A percentile compares a stretch with the other conserved stretches of the same genome.
These are phyloP conservation scores for Platyscapa corneri DNA, from an alignment of 1,140 invertebrate genomes.

Conservation along the genomic window DNA sequence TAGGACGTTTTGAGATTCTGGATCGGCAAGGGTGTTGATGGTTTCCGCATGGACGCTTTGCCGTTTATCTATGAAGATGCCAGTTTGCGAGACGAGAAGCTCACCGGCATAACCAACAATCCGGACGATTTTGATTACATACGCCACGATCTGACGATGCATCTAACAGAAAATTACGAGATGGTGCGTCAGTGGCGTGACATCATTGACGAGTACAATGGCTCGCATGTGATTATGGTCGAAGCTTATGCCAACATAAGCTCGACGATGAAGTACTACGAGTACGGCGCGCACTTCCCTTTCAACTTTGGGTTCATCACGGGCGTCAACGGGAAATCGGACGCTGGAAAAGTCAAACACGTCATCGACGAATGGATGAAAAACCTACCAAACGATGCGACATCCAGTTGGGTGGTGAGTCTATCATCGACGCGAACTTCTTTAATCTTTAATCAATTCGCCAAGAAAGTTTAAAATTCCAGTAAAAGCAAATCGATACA, in stretches of 20 bases:
- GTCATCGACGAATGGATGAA: constrained; percentile 73
- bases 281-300: constrained; percentile 77
- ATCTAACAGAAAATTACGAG: constrained; percentile 76
- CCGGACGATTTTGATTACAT: constrained; percentile 77
- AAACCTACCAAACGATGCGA: constrained; percentile 68
- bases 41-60: constrained; percentile 84
- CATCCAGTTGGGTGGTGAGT: constrained; percentile 74
- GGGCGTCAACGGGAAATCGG: constrained; percentile 63
- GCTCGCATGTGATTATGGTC: constrained; percentile 79
- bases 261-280: constrained; percentile 79
- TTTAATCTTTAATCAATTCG: too few species aligned
- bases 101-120: constrained; percentile 59
- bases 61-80: constrained; percentile 77
- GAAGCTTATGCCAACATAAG: constrained; percentile 80
- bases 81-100: constrained; percentile 77
- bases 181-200: constrained; percentile 79
- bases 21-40: constrained; percentile 83
- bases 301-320: constrained; percentile 77
- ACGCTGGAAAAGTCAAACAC: constrained; percentile 71
- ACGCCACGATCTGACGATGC: constrained; percentile 79
- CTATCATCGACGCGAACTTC: not conserved
- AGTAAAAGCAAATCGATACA: too few species aligned
- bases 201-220: constrained; percentile 75
- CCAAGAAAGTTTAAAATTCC: too few species aligned
- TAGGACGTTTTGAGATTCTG: constrained; percentile 83